A percentile compares a stretch with the other conserved stretches of the same genome.
Conservation (phyloP, 2,113 vertebrate genomes). For the Actenoides lindsayi region DNA sequence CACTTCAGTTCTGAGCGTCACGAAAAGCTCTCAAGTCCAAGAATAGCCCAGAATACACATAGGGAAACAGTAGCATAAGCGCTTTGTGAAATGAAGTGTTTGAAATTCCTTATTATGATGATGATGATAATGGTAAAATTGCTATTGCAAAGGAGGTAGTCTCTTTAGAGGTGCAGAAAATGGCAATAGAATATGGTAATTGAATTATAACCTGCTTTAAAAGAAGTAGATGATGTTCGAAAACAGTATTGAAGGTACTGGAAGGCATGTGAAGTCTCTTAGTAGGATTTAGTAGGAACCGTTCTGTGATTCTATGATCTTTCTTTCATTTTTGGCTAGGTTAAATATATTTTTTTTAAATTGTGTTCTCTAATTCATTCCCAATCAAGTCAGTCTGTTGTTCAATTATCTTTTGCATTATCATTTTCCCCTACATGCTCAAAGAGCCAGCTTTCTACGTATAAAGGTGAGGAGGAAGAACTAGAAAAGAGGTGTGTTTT, state of each 20-base stretch:
- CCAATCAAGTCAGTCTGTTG: background rate
- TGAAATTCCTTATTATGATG: conserved; percentile 2
- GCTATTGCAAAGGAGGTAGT: background rate
- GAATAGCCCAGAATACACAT: background rate
- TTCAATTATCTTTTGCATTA: background rate
- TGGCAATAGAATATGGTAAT: background rate
- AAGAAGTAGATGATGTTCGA: background rate
- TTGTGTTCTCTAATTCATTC: background rate
- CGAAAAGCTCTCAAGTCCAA: background rate
- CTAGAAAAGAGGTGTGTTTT: background rate
- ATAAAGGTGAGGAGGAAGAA: background rate
- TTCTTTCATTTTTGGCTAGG: background rate
- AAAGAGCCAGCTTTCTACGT: background rate
- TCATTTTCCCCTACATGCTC: background rate
- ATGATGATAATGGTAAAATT: background rate
- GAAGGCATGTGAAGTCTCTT: background rate
- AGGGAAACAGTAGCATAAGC: background rate
- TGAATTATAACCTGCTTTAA: conserved; percentile 1
- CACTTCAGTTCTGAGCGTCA: background rate
- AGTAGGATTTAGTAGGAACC: background rate
- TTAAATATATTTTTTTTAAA: background rate
- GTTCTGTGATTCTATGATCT: background rate
- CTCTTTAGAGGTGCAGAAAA: conserved; percentile 1
- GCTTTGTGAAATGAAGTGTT: background rate
- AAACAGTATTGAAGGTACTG: background rate